Evolutionary conservation across 2,797 vertebrate genomes (phyloP), one percentile per base, ranked within the genome.

Genomic region (Labroides dimidiatus): DNA sequence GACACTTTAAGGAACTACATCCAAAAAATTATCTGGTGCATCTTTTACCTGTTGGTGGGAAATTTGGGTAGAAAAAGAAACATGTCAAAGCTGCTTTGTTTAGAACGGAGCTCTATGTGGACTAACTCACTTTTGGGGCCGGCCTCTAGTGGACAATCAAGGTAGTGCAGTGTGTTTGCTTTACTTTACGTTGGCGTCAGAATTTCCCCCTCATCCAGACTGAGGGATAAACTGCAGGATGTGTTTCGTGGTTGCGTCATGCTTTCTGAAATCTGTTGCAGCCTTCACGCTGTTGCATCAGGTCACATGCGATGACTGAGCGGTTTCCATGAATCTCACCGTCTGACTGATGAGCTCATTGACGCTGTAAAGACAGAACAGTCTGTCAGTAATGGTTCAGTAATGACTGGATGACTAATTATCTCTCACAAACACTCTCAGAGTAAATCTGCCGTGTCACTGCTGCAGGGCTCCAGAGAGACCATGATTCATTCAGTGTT

Each of bases 391-490:
- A 70, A 74, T 73, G 73, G 61, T 58, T 77, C 71, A 4, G 49
- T 77, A 87, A 85, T 78, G 77, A 75, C 64, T 53, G 52, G 52
- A 50, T 49, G 69, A 77, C 50, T 84, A 77, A 90, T 87, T 80
- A 86, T 78, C 72, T 43, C 45, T 21, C 60, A 44, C 67, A 76
- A 80, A 78, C 60, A 65, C 30, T 10, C 62, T 65, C 66, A n/a
- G 12, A 48, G 81, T 69, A 79, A 80, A 84, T 86, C 75, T 84
- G 59, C 78, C 60, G 17, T 50, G 71, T 75, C 60, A 42, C 77
- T 62, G 73, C 79, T 77, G 80, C 67, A 16, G 48, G 73, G 82
- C 74, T 87, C 80, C 71, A 67, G 78, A 65, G 72, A 42, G 49
- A 60, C 61, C 17, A 19, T 19, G 48, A 77, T 49, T 83, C 75